Conservation (phyloP, 2,888 invertebrate genomes). For the Caprella mutica region DNA sequence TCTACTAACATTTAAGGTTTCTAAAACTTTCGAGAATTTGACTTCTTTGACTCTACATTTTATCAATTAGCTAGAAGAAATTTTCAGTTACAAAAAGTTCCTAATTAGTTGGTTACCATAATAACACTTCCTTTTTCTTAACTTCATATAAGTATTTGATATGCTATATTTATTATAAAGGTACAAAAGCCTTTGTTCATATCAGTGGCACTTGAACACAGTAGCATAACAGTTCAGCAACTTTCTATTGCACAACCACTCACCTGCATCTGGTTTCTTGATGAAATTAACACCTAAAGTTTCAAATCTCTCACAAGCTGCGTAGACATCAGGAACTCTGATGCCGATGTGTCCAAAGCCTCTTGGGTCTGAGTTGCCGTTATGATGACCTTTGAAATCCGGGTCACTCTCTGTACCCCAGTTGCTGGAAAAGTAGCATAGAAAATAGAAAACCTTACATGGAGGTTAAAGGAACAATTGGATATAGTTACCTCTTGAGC, state of each 20-base stretch:
- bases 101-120: no score
- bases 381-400: slow-evolving; percentile 62
- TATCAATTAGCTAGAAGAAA: no score
- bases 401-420: slow-evolving; percentile 85
- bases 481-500: no score
- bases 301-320: slow-evolving; percentile 78
- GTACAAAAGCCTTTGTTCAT: no score
- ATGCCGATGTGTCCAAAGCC: slow-evolving; percentile 91
- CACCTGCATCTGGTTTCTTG: slow-evolving; percentile 70
- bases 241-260: slow-evolving; percentile 12
- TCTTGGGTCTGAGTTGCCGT: slow-evolving; percentile 76
- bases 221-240: not conserved
- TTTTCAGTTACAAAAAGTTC: no score
- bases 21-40: no score
- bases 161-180: no score
- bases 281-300: slow-evolving; percentile 73
- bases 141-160: no score
- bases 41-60: no score
- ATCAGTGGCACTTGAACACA: not conserved
- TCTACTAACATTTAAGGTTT: no score
- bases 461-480: no score
- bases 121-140: no score
- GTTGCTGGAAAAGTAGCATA: slow-evolving; percentile 51
- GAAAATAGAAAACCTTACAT: not conserved
- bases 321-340: slow-evolving; percentile 74